Evolutionary conservation across 1,140 invertebrate species (phyloP).

Genomic region (Pseudomyrmex concolor): DNA sequence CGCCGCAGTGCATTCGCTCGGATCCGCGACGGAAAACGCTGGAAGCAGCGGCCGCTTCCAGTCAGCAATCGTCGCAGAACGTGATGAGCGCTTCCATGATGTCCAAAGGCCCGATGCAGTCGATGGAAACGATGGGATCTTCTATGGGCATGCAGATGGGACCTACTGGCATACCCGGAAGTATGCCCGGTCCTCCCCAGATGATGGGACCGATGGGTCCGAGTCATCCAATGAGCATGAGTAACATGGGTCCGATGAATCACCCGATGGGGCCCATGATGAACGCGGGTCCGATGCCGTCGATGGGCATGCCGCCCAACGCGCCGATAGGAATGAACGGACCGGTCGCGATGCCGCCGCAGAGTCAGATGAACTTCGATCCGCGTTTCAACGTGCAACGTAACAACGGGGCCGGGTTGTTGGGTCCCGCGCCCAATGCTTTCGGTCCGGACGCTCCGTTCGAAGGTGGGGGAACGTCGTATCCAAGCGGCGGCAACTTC

Average conservation of each 20-base stretch:
- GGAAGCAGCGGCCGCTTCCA: slow-evolving; percentile 77
- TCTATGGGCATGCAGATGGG: slow-evolving; percentile 81
- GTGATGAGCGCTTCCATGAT: slow-evolving; percentile 61
- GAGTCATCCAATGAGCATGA: slow-evolving; percentile 81
- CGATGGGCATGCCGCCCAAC: slow-evolving; percentile 77
- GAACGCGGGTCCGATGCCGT: slow-evolving; percentile 67
- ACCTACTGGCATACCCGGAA: slow-evolving; percentile 80
- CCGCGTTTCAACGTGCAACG: slow-evolving; percentile 78
- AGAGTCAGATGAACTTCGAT: slow-evolving; percentile 80
- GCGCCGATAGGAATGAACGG: slow-evolving; percentile 67
- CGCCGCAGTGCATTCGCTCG: slow-evolving; percentile 79
- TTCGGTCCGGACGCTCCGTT: slow-evolving; percentile 75
- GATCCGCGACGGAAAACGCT: slow-evolving; percentile 87
- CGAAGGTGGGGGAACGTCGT: slow-evolving; percentile 70
- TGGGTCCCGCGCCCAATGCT: slow-evolving; percentile 80
- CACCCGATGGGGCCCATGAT: slow-evolving; percentile 79
- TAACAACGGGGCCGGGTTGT: slow-evolving; percentile 80
- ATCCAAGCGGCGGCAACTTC: slow-evolving; percentile 73
- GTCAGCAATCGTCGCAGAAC: slow-evolving; percentile 67
- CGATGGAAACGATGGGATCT: slow-evolving; percentile 58
- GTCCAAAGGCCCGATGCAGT: slow-evolving; percentile 54
- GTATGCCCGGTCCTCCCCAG: slow-evolving; percentile 84
- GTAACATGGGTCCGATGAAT: slow-evolving; percentile 81
- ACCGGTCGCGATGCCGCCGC: slow-evolving; percentile 65
- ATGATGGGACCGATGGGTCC: slow-evolving; percentile 84